These are phyloP conservation scores for Temnothorax nylanderi DNA, from an alignment of 1,140 invertebrate genomes.

Conservation along the genomic window DNA sequence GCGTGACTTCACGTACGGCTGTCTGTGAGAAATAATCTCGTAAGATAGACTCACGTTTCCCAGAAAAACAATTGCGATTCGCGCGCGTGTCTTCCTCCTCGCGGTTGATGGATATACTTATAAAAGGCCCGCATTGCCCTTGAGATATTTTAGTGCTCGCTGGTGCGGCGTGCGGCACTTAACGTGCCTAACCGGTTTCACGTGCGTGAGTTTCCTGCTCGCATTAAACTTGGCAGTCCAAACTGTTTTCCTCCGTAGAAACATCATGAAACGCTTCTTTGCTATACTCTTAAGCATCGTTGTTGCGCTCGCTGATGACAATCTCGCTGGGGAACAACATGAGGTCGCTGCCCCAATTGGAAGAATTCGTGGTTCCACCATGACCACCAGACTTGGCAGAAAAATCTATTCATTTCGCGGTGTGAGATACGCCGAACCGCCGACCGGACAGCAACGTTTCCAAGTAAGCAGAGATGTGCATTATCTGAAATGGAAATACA, in stretches of 20 bases:
- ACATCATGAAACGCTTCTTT: conserved; percentile 16
- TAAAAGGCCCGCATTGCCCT: conserved; percentile 19
- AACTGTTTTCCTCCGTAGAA: neutral
- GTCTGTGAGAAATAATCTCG: neutral
- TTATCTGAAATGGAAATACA: too few species aligned
- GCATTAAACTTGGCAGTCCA: neutral
- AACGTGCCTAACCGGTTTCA: conserved; percentile 15
- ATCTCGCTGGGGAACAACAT: neutral
- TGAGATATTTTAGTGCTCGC: conserved; percentile 17
- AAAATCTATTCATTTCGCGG: conserved; percentile 89
- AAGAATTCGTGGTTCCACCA: conserved; percentile 81
- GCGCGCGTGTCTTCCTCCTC: conserved; percentile 8
- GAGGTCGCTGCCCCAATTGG: conserved; percentile 76
- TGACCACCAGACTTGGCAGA: conserved; percentile 83
- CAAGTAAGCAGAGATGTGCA: conserved; percentile 81
- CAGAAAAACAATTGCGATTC: conserved; percentile 20
- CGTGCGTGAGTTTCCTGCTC: neutral
- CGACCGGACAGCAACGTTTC: conserved; percentile 87
- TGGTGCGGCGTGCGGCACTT: neutral
- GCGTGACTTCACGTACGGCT: neutral
- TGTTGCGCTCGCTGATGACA: neutral
- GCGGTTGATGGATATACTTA: neutral
- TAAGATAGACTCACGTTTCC: neutral
- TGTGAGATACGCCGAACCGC: conserved; percentile 88
- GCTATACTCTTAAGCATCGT: neutral